A percentile compares a stretch with the other conserved stretches of the same genome.
phyloP scores from a whole-genome alignment of 2,797 vertebrate genomes.

The Thalassophryne amazonica region DNA sequence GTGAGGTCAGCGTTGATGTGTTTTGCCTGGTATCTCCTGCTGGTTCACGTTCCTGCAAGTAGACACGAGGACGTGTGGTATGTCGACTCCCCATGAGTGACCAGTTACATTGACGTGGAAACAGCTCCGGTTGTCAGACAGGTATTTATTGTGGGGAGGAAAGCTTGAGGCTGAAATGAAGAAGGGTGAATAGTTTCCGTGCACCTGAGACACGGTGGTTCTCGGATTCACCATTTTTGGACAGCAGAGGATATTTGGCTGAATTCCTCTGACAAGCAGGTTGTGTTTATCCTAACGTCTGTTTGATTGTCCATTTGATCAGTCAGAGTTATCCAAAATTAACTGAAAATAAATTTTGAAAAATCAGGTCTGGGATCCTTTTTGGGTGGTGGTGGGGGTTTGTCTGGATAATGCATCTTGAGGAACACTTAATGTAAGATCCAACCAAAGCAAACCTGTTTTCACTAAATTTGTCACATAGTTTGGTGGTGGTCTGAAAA shows the following conservation, averaged over 20 bases:
- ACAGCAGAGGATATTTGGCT: slow-evolving; percentile 3
- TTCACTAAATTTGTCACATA: too few species aligned
- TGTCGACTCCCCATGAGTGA: slow-evolving; percentile 36
- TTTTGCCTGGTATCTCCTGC: slow-evolving; percentile 27
- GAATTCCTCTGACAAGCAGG: too few species aligned
- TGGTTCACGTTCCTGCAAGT: slow-evolving; percentile 15
- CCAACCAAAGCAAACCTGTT: too few species aligned
- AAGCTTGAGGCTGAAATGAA: slow-evolving; percentile 18
- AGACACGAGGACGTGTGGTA: slow-evolving; percentile 36
- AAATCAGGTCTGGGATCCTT: too few species aligned
- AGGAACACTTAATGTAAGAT: too few species aligned
- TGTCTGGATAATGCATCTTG: too few species aligned
- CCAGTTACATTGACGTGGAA: slow-evolving; percentile 44
- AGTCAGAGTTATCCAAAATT: too few species aligned
- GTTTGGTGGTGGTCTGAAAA: too few species aligned
- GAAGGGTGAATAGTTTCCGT: slow-evolving; percentile 52
- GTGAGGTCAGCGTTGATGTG: neutral
- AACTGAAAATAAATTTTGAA: too few species aligned
- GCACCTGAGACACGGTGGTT: slow-evolving; percentile 39
- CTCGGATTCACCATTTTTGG: neutral
- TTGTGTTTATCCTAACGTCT: too few species aligned
- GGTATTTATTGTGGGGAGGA: slow-evolving; percentile 56
- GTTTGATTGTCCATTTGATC: too few species aligned
- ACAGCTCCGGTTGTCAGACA: slow-evolving; percentile 31
- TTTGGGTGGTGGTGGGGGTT: too few species aligned